Base-by-base conservation (phyloP, 2,797 vertebrate genomes). In the Anabacerthia variegaticeps region DNA sequence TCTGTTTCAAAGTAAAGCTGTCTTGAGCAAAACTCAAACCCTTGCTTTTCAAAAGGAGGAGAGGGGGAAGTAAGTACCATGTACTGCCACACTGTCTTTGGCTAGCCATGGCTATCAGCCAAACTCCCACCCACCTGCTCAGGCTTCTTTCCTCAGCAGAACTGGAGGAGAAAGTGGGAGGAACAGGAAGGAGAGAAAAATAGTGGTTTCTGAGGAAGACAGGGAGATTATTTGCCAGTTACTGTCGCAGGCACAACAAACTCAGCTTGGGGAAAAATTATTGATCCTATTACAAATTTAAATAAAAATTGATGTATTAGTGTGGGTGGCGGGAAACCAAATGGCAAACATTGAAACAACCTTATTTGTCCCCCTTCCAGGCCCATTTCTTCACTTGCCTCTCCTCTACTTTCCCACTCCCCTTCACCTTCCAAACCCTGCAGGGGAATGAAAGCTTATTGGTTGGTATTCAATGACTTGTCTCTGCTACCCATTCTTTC, bases 351-450 rank as follows among this genome's bases (percentile, higher is more conserved):
- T 14, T 28, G n/a, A 62, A 66, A 61, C 6, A 73, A 16, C 2
- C 2, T 9, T 23, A 8, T 13, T 73, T 43, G 7, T 66, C 5
- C 8, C 48, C 4, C 6, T 44, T 14, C 26, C 22, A 44, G 32
- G 7, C 16, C n/a, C 5, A 26, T 20, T 78, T 85, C 20, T 76
- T 66, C 15, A 1, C 10, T 61, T 58, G 5, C 2, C 2, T 8
- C 11, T 55, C 7, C 20, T 68, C 43, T 37, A 8, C 11, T 51
- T 36, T 34, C 6, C 9, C 0, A 7, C 3, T 13, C 1, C 2
- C 4, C 10, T 52, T 22, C 6, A 48, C 8, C 12, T 17, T 15
- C 26, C 4, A 6, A 49, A 8, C 14, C 7, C 9, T 1, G 0
- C 6, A 19, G 14, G 32, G 3, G 26, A 4, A 30, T 32, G 32